Base-by-base conservation (phyloP, 1,140 invertebrate genomes). In the Calliphora vicina region DNA sequence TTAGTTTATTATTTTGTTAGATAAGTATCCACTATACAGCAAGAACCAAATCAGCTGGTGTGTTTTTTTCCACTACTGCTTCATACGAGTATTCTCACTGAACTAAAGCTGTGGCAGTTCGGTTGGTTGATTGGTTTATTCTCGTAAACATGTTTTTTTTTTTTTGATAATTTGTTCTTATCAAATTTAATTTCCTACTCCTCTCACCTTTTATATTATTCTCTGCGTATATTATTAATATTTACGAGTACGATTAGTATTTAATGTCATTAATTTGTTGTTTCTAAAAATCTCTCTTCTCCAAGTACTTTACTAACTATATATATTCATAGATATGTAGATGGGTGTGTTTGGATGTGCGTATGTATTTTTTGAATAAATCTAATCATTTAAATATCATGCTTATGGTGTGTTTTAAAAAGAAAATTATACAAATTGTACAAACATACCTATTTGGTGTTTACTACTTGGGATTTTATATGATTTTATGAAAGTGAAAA, bases 71-170 rank as follows among this genome's bases (percentile, higher is more conserved):
- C 23, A 61, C 57, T 26, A n/a, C 50, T 82, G 29, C 27, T 43
- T 82, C 15, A 5, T 57, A n/a, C 17, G 81, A 67, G 25, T 78
- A 25, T 78, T 78, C 74, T 78, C 74, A 78, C n/a, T 74, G 20
- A 43, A 78, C 74, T 78, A 17, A 78, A 43, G 10, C 3, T 67
- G 61, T 20, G 10, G 45, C 15, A 15, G 45, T 50, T 50, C 15
- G 4, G 8, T 50, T 17, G 15, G 42, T 50, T 50, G 12, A 8
- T 35, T 35, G 1, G 5, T 35, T 35, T 35, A 35, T 35, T 13
- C 50, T 25, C 61, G n/a, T 20, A 67, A 67, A 10, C 20, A 67
- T 20, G 61, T 67, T n/a, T n/a, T n/a, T n/a, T n/a, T n/a, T n/a
- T n/a, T n/a, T n/a, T n/a, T n/a, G n/a, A n/a, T 67, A 23, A 20